These are phyloP conservation scores for Drosophila algonquin DNA, from an alignment of 2,888 invertebrate species.

Conservation along the genomic window DNA sequence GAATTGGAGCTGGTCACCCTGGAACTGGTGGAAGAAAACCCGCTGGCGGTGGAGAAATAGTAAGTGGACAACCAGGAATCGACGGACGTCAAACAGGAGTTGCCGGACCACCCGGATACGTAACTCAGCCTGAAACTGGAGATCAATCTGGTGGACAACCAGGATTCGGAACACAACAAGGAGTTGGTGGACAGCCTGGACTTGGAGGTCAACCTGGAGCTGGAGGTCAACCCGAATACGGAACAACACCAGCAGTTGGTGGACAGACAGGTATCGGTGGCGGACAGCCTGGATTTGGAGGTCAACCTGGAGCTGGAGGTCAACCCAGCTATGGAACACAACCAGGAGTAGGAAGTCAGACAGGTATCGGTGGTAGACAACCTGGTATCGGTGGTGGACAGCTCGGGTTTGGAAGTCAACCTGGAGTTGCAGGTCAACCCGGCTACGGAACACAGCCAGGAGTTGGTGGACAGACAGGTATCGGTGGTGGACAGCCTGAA, in stretches of 20 bases:
- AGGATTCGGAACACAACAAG: neutral
- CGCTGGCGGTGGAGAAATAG: neutral
- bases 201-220: constrained; percentile 19
- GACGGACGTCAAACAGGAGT: constrained; percentile 19
- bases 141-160: neutral
- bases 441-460: constrained; percentile 17
- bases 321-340: constrained; percentile 12
- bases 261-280: neutral
- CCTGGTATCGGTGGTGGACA: constrained; percentile 2
- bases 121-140: constrained; percentile 22
- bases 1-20: constrained; percentile 12
- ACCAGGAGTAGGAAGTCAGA: constrained; percentile 6
- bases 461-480: neutral
- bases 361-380: constrained; percentile 22
- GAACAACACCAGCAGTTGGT: constrained; percentile 2
- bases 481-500: constrained; percentile 26
- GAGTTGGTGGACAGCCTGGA: constrained; percentile 8
- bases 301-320: constrained; percentile 25
- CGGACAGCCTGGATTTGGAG: neutral
- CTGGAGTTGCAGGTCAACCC: constrained; percentile 18
- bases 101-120: constrained; percentile 22
- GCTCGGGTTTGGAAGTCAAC: constrained; percentile 23
- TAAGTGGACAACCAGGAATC: constrained; percentile 4
- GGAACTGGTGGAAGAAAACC: constrained; percentile 15
- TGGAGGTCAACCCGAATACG: constrained; percentile 6